phyloP scores from a whole-genome alignment of 2,797 vertebrate genomes.

The Atherinosoma microstoma region DNA sequence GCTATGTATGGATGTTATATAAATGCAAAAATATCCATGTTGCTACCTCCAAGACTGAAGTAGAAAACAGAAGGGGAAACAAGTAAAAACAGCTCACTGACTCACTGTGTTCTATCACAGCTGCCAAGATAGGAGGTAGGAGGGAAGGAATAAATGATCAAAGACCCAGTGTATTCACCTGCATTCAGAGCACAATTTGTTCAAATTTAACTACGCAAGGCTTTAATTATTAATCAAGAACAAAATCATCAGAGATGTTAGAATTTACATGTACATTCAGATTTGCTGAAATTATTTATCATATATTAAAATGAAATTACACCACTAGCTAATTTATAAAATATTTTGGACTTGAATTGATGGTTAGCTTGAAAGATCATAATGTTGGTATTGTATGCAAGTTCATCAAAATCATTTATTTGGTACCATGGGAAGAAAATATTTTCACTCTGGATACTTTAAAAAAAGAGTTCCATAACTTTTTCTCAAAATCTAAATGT shows the following conservation, averaged over 20 bases:
- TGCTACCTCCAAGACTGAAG: slow-evolving; percentile 17
- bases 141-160: slow-evolving; percentile 60
- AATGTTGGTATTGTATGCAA: background rate
- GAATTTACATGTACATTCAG: background rate
- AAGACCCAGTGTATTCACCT: slow-evolving; percentile 41
- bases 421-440: background rate
- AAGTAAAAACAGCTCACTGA: slow-evolving; percentile 50
- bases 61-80: slow-evolving; percentile 28
- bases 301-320: background rate
- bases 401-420: background rate
- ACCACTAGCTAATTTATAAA: background rate
- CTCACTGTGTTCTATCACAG: slow-evolving; percentile 48
- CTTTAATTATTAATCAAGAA: slow-evolving; percentile 12
- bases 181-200: slow-evolving; percentile 56
- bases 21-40: slow-evolving; percentile 16
- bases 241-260: slow-evolving; percentile 6
- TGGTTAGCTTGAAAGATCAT: background rate
- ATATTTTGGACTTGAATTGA: background rate
- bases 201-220: slow-evolving; percentile 42
- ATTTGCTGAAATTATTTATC: background rate
- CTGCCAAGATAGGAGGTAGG: slow-evolving; percentile 52
- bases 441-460: background rate
- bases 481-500: no score
- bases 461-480: no score
- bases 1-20: background rate